Evolutionary conservation across 2,888 invertebrate genomes (phyloP), one percentile per base, ranked within the genome.

Genomic region (Athalia cordata): DNA sequence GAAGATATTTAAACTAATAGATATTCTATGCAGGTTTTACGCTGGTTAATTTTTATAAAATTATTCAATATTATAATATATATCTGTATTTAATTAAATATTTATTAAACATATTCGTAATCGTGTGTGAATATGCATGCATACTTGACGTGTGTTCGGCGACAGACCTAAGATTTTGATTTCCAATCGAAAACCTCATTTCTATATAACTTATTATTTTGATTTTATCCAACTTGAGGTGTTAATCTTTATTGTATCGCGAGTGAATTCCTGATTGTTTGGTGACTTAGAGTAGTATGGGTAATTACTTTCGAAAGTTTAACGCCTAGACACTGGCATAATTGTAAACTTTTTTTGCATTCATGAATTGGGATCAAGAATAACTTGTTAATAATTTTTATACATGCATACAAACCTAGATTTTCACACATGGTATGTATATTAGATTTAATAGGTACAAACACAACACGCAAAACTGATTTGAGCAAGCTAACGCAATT

Each of bases 401-500:
- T 50, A 76, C 50, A 70, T 70, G 47, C 49, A 72, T 65, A 66
- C 29, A 29, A 29, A 29, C 29, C 29, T 29, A 29, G 29, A 29
- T 29, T 29, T 29, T 29, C n/a, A 29, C 29, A 29, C 29, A 29
- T 29, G 29, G 29, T 29, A 29, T 52, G 55, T 13, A 72, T 55
- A 70, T 77, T 50, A 65, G 50, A 70, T 47, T 9, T 72, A 57
- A 72, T 72, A 72, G 13, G 59, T 72, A 72, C 13, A 59, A 72
- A 72, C 59, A 72, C 45, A 59, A 72, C 52, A 52, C 70, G 13
- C 70, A 72, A 72, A 72, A 57, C 55, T 78, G 13, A 62, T 62
- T 78, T 78, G 78, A 78, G 78, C 65, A 74, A 74, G 65, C 65
- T 70, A 47, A 57, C 64, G n/a, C 62, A 75, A 75, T 62, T 52